Percentiles rank a stretch among this genome's conserved stretches.
Evolutionary conservation across 2,797 vertebrate genomes (phyloP).

Genomic region (Poeciliopsis presidionis): DNA sequence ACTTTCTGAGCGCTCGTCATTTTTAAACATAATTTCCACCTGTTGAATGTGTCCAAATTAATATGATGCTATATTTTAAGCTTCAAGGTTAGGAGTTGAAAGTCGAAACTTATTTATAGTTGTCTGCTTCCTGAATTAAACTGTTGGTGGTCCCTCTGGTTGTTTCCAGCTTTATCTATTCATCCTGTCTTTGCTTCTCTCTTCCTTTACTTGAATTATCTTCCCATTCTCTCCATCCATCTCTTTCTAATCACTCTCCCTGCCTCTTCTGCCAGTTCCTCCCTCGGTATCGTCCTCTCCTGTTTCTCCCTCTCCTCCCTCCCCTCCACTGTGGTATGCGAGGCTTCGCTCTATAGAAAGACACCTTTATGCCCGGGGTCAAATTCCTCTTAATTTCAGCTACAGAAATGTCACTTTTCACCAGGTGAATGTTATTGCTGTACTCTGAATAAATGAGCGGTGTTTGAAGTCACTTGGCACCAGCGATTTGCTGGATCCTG

Average conservation of each 20-base stretch:
- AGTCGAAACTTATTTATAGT: background rate
- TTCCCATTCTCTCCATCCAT: background rate
- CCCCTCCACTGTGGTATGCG: conserved; percentile 17
- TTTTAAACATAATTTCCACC: conserved; percentile 1
- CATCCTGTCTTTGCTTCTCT: background rate
- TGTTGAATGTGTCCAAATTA: background rate
- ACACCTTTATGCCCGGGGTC: conserved; percentile 64
- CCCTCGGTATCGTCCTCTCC: conserved; percentile 15
- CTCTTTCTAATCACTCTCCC: background rate
- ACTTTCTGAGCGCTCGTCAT: background rate
- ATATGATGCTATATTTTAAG: background rate
- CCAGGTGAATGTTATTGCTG: conserved; percentile 60
- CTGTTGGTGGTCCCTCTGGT: background rate
- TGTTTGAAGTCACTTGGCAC: conserved; percentile 65
- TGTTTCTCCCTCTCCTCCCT: conserved; percentile 25
- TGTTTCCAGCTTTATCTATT: background rate
- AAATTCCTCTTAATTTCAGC: conserved; percentile 62
- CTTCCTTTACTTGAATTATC: background rate
- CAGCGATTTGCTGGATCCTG: conserved; percentile 34
- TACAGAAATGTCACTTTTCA: conserved; percentile 53
- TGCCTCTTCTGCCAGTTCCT: conserved; percentile 13
- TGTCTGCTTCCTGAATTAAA: background rate
- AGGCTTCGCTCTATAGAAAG: conserved; percentile 56
- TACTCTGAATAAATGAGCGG: conserved; percentile 25
- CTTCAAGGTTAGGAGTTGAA: background rate